These are phyloP conservation scores for Chironomus tentans DNA, from an alignment of 2,888 invertebrate species.

Conservation along the genomic window DNA sequence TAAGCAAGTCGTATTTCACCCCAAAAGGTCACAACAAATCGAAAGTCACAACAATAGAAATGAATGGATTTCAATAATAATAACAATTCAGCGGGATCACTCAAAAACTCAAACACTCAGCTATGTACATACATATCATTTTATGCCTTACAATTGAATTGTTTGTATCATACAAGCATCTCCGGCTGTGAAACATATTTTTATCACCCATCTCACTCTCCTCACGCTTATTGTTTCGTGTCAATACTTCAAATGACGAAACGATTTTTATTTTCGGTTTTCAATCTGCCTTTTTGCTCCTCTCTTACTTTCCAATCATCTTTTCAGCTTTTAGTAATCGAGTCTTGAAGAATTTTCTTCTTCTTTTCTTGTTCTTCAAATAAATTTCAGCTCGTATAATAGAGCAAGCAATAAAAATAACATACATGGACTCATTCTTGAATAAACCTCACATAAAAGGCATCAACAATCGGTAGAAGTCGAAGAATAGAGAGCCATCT, in stretches of 20 bases:
- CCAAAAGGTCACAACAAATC: not conserved
- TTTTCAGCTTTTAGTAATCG: not conserved
- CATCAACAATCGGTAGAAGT: not conserved
- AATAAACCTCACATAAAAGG: not conserved
- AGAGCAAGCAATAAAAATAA: constrained; percentile 4
- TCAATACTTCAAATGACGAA: not conserved
- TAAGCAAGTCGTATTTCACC: constrained; percentile 4
- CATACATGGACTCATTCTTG: not conserved
- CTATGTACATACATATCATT: not conserved
- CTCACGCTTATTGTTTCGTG: not conserved
- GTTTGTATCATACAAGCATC: not conserved
- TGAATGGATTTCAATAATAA: not conserved
- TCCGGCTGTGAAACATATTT: constrained; percentile 7
- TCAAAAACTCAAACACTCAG: not conserved
- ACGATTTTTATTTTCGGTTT: not conserved
- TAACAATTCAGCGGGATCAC: not conserved
- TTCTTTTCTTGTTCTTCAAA: not conserved
- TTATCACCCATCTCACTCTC: not conserved
- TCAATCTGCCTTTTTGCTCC: not conserved
- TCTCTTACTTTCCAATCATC: not conserved
- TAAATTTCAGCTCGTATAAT: not conserved
- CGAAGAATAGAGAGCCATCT: not conserved
- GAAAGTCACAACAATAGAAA: not conserved
- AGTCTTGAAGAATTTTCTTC: not conserved
- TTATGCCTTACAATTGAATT: not conserved